These are phyloP conservation scores for human (Homo sapiens) DNA, from an alignment of 2,113 vertebrate genomes.

Conservation along the genomic window GRCh38 chr1:76988501-76989000, in stretches of 20 bases:
- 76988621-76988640: background rate
- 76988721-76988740: background rate
- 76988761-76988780: slow-evolving; percentile 11
- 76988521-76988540: background rate
- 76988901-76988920: background rate
- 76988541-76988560: background rate
- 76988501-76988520: background rate
- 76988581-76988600: background rate
- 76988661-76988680: background rate
- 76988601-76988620: background rate
- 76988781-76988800: background rate
- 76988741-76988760: background rate
- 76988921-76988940: background rate
- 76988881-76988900: background rate
- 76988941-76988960: background rate
- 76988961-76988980: background rate
- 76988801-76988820: background rate
- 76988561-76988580: background rate
- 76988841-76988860: background rate
- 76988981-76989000: background rate
- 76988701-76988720: background rate
- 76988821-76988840: background rate
- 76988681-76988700: background rate
- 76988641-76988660: background rate
- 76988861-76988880: background rate